Percentiles rank a stretch among this genome's conserved stretches.
Conservation (phyloP, 2,888 invertebrate genomes). For the Mactromeris polynyma region DNA sequence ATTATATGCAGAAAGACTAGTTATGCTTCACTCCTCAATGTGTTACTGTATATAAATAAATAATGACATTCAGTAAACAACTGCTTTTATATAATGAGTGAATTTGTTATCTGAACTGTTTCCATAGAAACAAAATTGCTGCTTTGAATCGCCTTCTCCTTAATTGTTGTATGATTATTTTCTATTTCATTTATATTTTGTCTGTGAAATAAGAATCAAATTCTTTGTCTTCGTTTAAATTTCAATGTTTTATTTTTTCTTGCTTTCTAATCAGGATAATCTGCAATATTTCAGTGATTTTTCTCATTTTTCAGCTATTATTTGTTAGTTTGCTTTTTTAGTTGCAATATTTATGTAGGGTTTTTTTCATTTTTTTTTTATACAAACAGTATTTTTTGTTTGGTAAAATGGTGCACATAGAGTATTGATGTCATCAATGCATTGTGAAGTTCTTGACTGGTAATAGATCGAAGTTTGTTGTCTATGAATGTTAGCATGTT, state of each 20-base stretch:
- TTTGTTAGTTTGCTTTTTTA: neutral
- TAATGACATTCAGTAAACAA: no score
- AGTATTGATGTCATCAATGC: neutral
- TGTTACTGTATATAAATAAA: no score
- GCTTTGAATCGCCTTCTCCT: neutral
- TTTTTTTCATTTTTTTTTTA: neutral
- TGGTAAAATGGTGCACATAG: neutral
- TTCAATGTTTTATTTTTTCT: neutral
- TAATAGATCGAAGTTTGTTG: no score
- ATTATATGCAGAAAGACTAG: no score
- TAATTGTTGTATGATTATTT: neutral
- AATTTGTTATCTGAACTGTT: no score
- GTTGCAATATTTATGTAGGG: constrained; percentile 12
- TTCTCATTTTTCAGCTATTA: neutral
- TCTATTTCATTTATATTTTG: neutral
- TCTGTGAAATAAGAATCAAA: neutral
- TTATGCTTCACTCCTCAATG: no score
- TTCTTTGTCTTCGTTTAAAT: neutral
- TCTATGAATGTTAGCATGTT: no score
- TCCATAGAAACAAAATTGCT: no score
- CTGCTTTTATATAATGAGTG: no score
- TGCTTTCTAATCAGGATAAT: neutral
- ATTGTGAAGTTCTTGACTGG: neutral
- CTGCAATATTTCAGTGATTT: neutral
- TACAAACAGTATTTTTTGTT: neutral